Evolutionary conservation across 2,797 vertebrate genomes (phyloP), one percentile per base, ranked within the genome.

Genomic region (Chromobotia macracanthus): DNA sequence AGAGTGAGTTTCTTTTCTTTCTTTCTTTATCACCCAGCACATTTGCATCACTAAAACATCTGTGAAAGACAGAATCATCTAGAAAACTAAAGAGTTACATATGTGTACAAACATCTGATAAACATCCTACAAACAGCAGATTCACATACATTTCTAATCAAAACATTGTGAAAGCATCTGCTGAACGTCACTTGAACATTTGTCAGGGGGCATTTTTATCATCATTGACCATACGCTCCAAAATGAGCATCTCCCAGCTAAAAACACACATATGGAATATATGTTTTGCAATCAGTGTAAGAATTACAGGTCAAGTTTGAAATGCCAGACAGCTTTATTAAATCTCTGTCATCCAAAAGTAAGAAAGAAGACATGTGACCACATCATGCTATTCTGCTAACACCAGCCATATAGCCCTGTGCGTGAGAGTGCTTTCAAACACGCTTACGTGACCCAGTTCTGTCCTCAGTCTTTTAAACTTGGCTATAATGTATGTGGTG

Each of bases 381-480:
- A 69, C 15, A 5, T 60, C 46, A 51, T 51, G 61, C 63, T 23
- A 61, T n/a, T 46, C 44, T 63, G n/a, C 48, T 25, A 78, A 60
- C 53, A 44, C 63, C 15, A 61, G 66, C 55, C 28, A 23, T 11
- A 60, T 12, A 38, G 9, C n/a, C 3, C 12, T 19, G 28, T 15
- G 25, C 55, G 60, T 2, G 2, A 48, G 75, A 60, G 18, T 23
- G 21, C 55, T 50, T 51, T 44, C 58, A 61, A 67, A 61, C 38
- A 41, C 41, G 25, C 13, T 12, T 61, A 53, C 16, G 72, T 38
- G 61, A 72, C 77, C 77, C 50, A 72, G 48, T 72, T 77, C 18
- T 25, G 74, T 77, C 69, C 68, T 50, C 25, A 51, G 16, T 15
- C 72, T 84, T 69, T 72, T 7, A 53, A 72, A 66, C 82, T 80